Evolutionary conservation across 1,140 invertebrate genomes (phyloP).

Genomic region (Watersipora subatra): DNA sequence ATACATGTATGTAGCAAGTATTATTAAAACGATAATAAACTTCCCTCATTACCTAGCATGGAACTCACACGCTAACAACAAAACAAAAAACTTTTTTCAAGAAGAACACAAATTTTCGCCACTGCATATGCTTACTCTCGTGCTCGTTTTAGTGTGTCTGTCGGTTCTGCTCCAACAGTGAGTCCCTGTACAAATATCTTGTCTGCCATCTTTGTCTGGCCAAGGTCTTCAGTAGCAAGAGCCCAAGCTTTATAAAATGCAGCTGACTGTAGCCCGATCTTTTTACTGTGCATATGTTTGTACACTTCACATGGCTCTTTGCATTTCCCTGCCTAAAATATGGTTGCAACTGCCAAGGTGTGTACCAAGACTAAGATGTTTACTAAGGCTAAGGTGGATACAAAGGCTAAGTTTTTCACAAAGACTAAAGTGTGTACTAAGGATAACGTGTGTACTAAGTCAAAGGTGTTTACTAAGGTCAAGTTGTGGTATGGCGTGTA

Average conservation of each 20-base stretch:
- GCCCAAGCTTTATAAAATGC: slow-evolving; percentile 38
- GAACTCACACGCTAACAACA: too few relatives aligned
- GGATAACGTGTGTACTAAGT: too few relatives aligned
- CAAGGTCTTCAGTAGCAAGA: slow-evolving; percentile 25
- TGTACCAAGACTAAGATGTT: neutral
- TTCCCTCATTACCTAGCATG: too few relatives aligned
- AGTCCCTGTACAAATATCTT: slow-evolving; percentile 31
- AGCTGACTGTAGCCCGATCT: slow-evolving; percentile 27
- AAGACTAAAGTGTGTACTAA: too few relatives aligned
- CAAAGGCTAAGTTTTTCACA: too few relatives aligned
- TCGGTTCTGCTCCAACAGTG: slow-evolving; percentile 23
- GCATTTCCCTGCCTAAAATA: slow-evolving; percentile 14
- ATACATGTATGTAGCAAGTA: too few relatives aligned
- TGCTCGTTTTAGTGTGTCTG: slow-evolving; percentile 18
- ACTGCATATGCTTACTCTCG: slow-evolving; percentile 24
- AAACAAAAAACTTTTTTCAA: too few relatives aligned
- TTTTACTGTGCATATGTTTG: slow-evolving; percentile 31
- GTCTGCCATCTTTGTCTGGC: slow-evolving; percentile 38
- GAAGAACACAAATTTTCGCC: too few relatives aligned
- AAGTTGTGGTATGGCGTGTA: too few relatives aligned
- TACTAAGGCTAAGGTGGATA: too few relatives aligned
- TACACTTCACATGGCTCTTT: slow-evolving; percentile 29
- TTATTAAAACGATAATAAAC: too few relatives aligned
- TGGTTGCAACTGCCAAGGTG: neutral
- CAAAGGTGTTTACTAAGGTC: too few relatives aligned